Evolutionary conservation across 2,888 invertebrate genomes (phyloP), one percentile per base, ranked within the genome.

Genomic region (Drosophila emarginata): DNA sequence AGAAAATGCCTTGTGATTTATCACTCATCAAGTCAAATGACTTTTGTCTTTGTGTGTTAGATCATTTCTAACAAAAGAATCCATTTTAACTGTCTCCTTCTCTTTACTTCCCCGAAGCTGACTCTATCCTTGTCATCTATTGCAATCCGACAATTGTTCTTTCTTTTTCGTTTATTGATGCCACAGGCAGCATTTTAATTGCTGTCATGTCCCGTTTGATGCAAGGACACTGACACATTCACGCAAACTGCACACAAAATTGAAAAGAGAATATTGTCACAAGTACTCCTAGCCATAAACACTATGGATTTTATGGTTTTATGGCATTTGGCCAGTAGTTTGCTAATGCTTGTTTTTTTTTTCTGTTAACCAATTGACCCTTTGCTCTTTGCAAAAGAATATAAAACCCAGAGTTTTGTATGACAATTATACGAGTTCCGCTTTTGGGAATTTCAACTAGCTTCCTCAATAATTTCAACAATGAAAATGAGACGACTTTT

Each of bases 141-240:
- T 77, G 76, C 77, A 74, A 75, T 59, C 76, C 77, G 85, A 74
- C 76, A 87, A 79, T 80, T 78, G 82, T 72, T 67, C 40, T 59
- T 73, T 79, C 11, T 78, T 67, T 69, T 60, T 51, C 61, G 76
- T 80, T 82, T 76, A 77, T 79, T 80, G 81, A 77, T 70, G 83
- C 79, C 73, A 72, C 54, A 64, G 83, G 83, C 77, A 61, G 76
- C 77, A 61, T 78, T 87, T 87, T 88, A 86, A 86, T 86, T 84
- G 72, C 67, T 84, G 72, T 68, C 76, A 58, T 61, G 74, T 72
- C 32, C 32, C 68, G 63, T 65, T 45, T 45, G 28, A 64, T 53
- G 37, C 61, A 61, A 78, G 67, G 62, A 67, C 65, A 28, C 12
- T 32, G 45, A 11, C 51, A 28, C 32, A 32, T 32, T 32, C 32